These are phyloP conservation scores for Leucophenga maculata DNA, from an alignment of 2,888 invertebrate genomes.

Conservation along the genomic window DNA sequence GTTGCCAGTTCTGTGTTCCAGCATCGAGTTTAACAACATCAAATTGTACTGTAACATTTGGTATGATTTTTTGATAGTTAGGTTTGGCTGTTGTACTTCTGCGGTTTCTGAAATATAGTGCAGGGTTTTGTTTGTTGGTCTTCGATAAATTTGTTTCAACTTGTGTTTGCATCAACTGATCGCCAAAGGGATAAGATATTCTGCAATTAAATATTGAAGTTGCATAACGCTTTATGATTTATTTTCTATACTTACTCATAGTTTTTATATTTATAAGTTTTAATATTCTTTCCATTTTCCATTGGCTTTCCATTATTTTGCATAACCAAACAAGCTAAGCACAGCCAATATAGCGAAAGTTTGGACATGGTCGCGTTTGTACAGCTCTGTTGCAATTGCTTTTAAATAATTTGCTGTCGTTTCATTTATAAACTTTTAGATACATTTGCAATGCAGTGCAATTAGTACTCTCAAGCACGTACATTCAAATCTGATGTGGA, in stretches of 20 bases:
- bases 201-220: background rate
- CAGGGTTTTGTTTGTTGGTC: no score
- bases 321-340: no score
- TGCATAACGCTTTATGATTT: background rate
- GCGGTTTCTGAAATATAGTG: no score
- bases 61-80: background rate
- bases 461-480: no score
- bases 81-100: constrained; percentile 25
- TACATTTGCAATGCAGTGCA: no score
- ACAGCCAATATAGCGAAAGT: no score
- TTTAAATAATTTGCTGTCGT: no score
- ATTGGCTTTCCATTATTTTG: constrained; percentile 1
- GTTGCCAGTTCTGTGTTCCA: constrained; percentile 54
- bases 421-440: no score
- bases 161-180: background rate
- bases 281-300: background rate
- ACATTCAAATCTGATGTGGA: no score
- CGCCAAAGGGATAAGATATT: background rate
- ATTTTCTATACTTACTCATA: constrained; percentile 8
- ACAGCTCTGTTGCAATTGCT: no score
- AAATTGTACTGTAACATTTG: constrained; percentile 36
- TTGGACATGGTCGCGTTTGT: no score
- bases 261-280: constrained; percentile 8
- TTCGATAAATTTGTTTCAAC: no score
- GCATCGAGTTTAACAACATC: constrained; percentile 55